phyloP scores from a whole-genome alignment of 1,140 invertebrate genomes.

The Bombus polaris region DNA sequence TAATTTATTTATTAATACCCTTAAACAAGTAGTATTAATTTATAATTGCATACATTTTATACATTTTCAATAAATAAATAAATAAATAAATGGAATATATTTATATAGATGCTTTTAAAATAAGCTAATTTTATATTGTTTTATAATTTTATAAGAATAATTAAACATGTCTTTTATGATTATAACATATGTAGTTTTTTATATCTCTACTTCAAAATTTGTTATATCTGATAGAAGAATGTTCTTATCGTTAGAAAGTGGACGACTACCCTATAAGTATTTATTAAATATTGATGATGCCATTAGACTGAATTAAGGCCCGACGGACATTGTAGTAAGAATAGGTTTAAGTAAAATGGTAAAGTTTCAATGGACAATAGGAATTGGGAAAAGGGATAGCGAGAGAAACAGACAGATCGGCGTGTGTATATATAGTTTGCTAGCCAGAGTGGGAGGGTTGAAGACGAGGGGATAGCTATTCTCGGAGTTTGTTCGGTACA shows the following conservation, averaged over 20 bases:
- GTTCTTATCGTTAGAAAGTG: background rate
- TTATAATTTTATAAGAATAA: constrained; percentile 7
- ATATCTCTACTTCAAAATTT: background rate
- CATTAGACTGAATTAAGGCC: background rate
- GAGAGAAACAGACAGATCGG: constrained; percentile 18
- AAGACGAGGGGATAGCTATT: constrained; percentile 80
- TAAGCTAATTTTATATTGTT: constrained; percentile 4
- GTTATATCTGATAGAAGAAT: background rate
- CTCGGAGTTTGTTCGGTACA: constrained; percentile 76
- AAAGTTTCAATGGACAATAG: background rate
- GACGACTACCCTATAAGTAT: no score
- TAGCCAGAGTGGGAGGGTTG: constrained; percentile 68
- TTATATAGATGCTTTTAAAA: background rate
- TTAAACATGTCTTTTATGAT: background rate
- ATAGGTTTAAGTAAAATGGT: background rate
- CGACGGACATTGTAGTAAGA: background rate
- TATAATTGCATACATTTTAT: background rate
- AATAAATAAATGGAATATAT: background rate
- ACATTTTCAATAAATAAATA: background rate
- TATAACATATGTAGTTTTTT: background rate
- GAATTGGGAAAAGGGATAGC: background rate
- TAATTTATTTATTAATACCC: no score
- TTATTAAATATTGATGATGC: background rate
- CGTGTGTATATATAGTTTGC: constrained; percentile 63
- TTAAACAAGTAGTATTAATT: background rate